These are phyloP conservation scores for Liposcelis brunnea DNA, from an alignment of 2,888 invertebrate genomes.

Conservation along the genomic window DNA sequence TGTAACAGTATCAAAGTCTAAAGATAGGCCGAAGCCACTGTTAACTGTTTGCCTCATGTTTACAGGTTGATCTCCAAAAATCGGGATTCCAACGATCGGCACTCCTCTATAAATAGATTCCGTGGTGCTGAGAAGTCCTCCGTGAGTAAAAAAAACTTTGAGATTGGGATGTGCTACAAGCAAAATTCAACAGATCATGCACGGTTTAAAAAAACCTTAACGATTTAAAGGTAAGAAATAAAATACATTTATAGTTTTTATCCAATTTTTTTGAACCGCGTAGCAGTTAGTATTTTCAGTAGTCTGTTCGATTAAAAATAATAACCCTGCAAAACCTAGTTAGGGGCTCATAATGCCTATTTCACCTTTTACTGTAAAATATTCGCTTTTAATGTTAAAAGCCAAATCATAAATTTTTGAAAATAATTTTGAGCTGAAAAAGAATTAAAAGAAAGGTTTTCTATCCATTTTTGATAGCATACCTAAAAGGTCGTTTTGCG, in stretches of 20 bases:
- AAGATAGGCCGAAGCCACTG: constrained; percentile 25
- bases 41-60: constrained; percentile 25
- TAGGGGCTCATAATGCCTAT: too few relatives aligned
- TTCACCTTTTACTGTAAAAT: too few relatives aligned
- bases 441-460: neutral
- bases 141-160: constrained; percentile 30
- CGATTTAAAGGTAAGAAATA: too few relatives aligned
- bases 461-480: neutral
- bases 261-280: too few relatives aligned
- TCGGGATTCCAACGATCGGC: constrained; percentile 29
- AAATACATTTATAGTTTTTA: too few relatives aligned
- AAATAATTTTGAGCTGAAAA: neutral
- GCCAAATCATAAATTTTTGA: too few relatives aligned
- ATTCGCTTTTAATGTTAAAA: too few relatives aligned
- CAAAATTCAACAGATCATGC: too few relatives aligned
- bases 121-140: constrained; percentile 20
- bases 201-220: too few relatives aligned
- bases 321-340: too few relatives aligned
- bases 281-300: too few relatives aligned
- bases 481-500: constrained; percentile 3
- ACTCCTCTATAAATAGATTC: constrained; percentile 28
- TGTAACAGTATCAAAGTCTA: constrained; percentile 24
- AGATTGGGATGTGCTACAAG: constrained; percentile 27
- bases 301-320: too few relatives aligned
- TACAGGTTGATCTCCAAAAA: constrained; percentile 30